Evolutionary conservation across 2,113 vertebrate genomes (phyloP).

Genomic region (Silurus glanis): DNA sequence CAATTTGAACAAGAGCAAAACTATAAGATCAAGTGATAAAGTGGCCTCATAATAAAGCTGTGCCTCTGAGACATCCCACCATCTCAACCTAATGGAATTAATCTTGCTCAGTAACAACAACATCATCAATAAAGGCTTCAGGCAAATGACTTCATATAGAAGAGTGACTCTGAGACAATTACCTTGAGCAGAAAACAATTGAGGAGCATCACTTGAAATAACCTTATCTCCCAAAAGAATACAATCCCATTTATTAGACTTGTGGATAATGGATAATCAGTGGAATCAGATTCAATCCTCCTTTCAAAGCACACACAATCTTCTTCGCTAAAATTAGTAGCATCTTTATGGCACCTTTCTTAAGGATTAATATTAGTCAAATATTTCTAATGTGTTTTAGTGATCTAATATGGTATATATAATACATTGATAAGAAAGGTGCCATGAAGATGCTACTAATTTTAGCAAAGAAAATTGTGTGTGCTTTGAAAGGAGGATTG

Average conservation of each 20-base stretch:
- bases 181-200: constrained; percentile 7
- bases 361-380: background rate
- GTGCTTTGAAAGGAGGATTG: background rate
- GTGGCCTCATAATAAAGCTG: background rate
- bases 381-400: background rate
- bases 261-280: constrained; percentile 24
- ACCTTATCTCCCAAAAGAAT: constrained; percentile 5
- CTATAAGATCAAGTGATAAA: background rate
- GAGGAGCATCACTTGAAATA: background rate
- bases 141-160: constrained; percentile 22
- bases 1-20: background rate
- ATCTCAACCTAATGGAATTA: constrained; percentile 25
- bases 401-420: background rate
- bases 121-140: constrained; percentile 27
- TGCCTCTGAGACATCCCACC: constrained; percentile 13
- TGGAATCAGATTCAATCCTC: background rate
- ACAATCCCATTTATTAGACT: background rate
- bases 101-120: constrained; percentile 25
- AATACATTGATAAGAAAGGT: background rate
- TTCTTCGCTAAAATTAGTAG: background rate
- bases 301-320: background rate
- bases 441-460: background rate
- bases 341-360: background rate
- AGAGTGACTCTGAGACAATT: constrained; percentile 24
- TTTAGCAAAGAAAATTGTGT: background rate